Base-by-base conservation (phyloP, 1,140 invertebrate species). In the Lamellibrachia luymesi region DNA sequence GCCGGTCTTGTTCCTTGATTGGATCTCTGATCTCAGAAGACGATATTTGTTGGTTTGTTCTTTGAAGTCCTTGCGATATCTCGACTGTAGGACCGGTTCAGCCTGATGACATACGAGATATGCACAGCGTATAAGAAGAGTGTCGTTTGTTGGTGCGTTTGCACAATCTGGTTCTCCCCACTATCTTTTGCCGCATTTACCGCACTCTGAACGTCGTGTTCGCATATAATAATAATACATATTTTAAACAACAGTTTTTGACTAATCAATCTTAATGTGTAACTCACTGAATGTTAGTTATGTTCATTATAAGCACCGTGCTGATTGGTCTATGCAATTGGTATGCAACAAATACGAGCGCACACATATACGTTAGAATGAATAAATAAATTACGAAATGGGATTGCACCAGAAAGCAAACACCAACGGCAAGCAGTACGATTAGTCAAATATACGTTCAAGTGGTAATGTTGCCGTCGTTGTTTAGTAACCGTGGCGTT, bases 371-470 rank as follows among this genome's bases (percentile, higher is more conserved):
- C 1, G 38, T 38, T 38, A 38, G 38, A 38, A 38, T 38, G 38
- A 38, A 38, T 38, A 38, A 38, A 80, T 22, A 80, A 4, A 22
- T 80, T 17, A 80, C 64, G 64, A 22, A 17, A 17, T 80, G 13
- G 64, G 2, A 22, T 80, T 80, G 17, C 64, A 80, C 64, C 64
- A 80, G 25, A 80, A 4, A 17, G 17, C 13, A 80, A 80, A 80
- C 64, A 22, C 17, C 64, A 80, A 17, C 64, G 64, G 13, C 13
- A 22, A 80, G 17, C 64, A 2, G 64, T 80, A 22, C 25, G 64
- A 80, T 80, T 80, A 80, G 64, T 80, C 64, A 80, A 80, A 80
- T 80, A 80, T 80, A 80, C 64, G 64, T 80, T 80, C 64, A 80
- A 80, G 64, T 80, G 64, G 64, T 80, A 22, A 80, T 80, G 64